Percentiles rank a stretch among this genome's conserved stretches.
Evolutionary conservation across 1,140 invertebrate genomes (phyloP).

Genomic region (Megathymus violae): DNA sequence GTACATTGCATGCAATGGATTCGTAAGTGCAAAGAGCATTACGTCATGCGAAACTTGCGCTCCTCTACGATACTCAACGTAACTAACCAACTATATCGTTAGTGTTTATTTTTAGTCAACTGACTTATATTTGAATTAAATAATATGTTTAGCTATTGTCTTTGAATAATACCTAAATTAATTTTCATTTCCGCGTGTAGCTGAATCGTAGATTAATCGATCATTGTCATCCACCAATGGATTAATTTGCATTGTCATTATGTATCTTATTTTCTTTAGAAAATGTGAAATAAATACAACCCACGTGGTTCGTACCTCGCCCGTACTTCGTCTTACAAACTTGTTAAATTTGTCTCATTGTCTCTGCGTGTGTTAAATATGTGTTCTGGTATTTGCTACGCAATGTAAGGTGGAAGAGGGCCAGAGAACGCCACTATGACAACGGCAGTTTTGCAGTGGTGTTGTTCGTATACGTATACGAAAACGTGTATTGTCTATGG

Average conservation of each 20-base stretch:
- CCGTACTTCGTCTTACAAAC: too few relatives aligned
- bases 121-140: neutral
- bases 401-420: slow-evolving; percentile 26
- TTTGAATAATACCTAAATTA: too few relatives aligned
- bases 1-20: neutral
- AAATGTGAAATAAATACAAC: too few relatives aligned
- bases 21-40: neutral
- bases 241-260: too few relatives aligned
- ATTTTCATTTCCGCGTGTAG: too few relatives aligned
- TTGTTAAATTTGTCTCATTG: slow-evolving; percentile 2
- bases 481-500: slow-evolving; percentile 22
- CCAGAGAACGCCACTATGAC: slow-evolving; percentile 20
- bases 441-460: slow-evolving; percentile 5
- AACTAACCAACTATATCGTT: neutral
- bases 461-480: slow-evolving; percentile 15
- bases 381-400: slow-evolving; percentile 25
- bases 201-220: too few relatives aligned
- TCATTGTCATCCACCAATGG: neutral
- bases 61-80: neutral
- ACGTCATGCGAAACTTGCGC: neutral
- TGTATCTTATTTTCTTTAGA: too few relatives aligned
- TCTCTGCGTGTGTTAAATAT: slow-evolving; percentile 9
- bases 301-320: too few relatives aligned
- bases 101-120: neutral
- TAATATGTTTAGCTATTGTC: too few relatives aligned